Evolutionary conservation across 1,140 invertebrate genomes (phyloP), one percentile per base, ranked within the genome.

Genomic region (Wasmannia auropunctata): DNA sequence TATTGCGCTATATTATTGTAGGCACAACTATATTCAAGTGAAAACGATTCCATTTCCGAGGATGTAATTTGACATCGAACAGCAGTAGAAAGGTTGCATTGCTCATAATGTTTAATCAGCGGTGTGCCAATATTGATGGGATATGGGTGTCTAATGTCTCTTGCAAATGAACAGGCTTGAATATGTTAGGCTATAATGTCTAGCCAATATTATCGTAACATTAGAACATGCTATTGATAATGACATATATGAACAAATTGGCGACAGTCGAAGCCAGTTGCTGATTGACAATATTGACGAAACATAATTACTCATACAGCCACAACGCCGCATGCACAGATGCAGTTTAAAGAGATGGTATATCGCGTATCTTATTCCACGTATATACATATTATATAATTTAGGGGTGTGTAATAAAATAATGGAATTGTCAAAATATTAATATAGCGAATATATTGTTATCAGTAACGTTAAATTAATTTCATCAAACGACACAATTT

Each of bases 151-250:
- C 67, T 83, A 74, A 83, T 25, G 40, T 83, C 28, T n/a, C n/a
- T n/a, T n/a, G 25, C 37, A 70, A 51, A 81, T 72, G 62, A 51
- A 70, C 19, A n/a, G 67, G 37, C 60, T 83, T 46, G 79, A 43
- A n/a, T 83, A 58, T 34, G 65, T 70, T 70, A 81, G 77, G 25
- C 51, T 28, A 11, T n/a, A n/a, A n/a, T 43, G 51, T 70, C 31
- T 69, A 54, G 22, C 22, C 37, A 58, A 58, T 58, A 81, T 56
- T 77, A 77, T 65, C 60, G 40, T 62, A 62, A 77, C 19, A n/a
- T 83, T 83, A 70, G 79, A 72, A 74, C 51, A 16, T 19, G 25
- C 19, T 70, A 72, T 72, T 72, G 67, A 83, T 56, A 58, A 83
- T 81, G 51, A 83, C 25, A 43, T 81, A 72, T 2, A 11, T 31